Conservation (phyloP, 2,113 vertebrate species). For the Phylloscopus whistleri region DNA sequence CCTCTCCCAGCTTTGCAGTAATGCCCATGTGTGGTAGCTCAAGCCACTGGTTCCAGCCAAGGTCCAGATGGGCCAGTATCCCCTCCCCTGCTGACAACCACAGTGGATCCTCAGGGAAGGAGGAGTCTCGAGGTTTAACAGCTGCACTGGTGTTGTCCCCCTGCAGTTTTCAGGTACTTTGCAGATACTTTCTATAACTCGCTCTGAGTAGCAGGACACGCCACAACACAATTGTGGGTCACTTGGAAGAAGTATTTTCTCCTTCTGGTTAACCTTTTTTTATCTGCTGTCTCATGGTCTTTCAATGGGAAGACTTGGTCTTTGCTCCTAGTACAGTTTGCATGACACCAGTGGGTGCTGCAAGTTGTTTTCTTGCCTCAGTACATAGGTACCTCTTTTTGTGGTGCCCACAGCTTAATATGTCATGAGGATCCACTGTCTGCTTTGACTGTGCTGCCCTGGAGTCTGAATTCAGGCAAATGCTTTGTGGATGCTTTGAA, state of each 20-base stretch:
- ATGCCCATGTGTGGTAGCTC: not conserved
- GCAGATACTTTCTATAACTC: not conserved
- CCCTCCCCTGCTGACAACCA: not conserved
- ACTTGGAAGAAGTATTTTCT: not conserved
- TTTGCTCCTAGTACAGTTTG: not conserved
- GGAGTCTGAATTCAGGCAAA: not conserved
- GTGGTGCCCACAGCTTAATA: not conserved
- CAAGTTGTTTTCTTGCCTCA: not conserved
- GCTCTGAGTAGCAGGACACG: not conserved
- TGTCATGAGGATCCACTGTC: not conserved
- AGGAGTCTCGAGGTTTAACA: not conserved
- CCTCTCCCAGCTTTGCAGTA: not conserved
- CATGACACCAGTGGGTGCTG: not conserved
- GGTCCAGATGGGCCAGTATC: not conserved
- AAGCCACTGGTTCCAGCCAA: not conserved
- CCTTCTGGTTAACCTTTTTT: not conserved
- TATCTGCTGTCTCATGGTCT: not conserved
- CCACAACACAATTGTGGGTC: not conserved
- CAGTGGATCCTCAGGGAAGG: not conserved
- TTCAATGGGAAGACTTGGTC: not conserved
- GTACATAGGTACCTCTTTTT: not conserved
- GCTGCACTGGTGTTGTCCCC: accelerated
- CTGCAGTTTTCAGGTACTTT: not conserved
- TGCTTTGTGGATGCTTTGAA: not conserved
- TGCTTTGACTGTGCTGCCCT: not conserved